Evolutionary conservation across 2,113 vertebrate genomes (phyloP).

Genomic region (Ovibos moschatus): DNA sequence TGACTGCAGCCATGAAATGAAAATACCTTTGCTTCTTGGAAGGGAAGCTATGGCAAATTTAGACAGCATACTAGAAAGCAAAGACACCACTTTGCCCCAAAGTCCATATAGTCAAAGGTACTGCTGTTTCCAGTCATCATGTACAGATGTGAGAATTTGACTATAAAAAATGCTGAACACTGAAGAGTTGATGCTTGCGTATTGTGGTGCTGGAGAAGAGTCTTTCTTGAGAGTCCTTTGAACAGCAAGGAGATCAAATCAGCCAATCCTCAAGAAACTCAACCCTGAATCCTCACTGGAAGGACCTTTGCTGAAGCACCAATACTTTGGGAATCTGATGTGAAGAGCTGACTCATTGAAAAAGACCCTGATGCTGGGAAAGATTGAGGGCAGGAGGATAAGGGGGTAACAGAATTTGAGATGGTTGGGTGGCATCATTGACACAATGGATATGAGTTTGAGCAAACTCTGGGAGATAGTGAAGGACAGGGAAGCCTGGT

Average conservation of each 20-base stretch:
- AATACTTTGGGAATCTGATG: background rate
- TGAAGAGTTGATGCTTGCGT: background rate
- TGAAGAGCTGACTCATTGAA: background rate
- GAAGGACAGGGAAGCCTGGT: background rate
- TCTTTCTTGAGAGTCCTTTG: background rate
- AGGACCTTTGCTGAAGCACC: background rate
- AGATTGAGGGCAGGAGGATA: background rate
- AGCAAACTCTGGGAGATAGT: background rate
- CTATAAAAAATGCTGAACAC: background rate
- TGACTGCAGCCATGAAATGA: background rate
- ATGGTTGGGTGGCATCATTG: background rate
- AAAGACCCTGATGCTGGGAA: background rate
- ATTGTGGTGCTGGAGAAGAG: background rate
- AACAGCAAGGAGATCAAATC: background rate
- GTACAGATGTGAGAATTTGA: background rate
- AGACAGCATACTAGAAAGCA: background rate
- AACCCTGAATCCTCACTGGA: background rate
- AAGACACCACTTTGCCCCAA: background rate
- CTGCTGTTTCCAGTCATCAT: background rate
- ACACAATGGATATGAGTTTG: background rate
- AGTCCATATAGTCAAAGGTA: background rate
- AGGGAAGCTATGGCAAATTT: background rate
- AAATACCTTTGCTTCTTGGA: background rate
- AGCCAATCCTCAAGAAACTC: background rate
- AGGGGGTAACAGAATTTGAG: background rate